Evolutionary conservation across 2,113 vertebrate genomes (phyloP).

Genomic region (Phyllostomus hastatus): DNA sequence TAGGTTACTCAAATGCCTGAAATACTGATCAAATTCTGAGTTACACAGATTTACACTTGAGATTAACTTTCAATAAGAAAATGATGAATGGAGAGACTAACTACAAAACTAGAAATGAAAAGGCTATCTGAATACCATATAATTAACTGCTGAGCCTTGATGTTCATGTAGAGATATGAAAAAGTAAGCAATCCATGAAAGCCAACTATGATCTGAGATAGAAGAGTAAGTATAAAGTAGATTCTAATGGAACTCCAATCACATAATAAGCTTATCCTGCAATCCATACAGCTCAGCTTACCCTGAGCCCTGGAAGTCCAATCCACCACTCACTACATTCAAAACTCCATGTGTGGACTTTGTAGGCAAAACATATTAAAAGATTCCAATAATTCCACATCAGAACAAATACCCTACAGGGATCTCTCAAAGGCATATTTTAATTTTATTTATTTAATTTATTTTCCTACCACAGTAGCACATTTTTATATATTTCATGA

Average conservation of each 20-base stretch:
- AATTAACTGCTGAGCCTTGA: constrained; percentile 17
- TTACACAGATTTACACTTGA: not conserved
- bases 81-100: not conserved
- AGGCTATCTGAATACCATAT: not conserved
- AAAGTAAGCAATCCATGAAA: not conserved
- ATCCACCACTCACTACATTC: not conserved
- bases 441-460: not conserved
- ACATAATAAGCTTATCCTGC: not conserved
- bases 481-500: constrained; percentile 3
- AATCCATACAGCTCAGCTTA: constrained; percentile 13
- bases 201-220: not conserved
- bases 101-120: constrained; percentile 33
- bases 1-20: constrained; percentile 1
- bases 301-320: not conserved
- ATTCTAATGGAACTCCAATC: not conserved
- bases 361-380: not conserved
- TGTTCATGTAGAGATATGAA: not conserved
- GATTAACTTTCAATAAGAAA: constrained; percentile 35
- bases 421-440: not conserved
- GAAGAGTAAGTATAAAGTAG: not conserved
- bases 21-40: not conserved
- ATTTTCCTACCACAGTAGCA: not conserved
- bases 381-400: not conserved
- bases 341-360: not conserved
- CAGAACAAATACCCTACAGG: not conserved